Conservation (phyloP, 2,797 vertebrate genomes). For the Chelon labrosus region DNA sequence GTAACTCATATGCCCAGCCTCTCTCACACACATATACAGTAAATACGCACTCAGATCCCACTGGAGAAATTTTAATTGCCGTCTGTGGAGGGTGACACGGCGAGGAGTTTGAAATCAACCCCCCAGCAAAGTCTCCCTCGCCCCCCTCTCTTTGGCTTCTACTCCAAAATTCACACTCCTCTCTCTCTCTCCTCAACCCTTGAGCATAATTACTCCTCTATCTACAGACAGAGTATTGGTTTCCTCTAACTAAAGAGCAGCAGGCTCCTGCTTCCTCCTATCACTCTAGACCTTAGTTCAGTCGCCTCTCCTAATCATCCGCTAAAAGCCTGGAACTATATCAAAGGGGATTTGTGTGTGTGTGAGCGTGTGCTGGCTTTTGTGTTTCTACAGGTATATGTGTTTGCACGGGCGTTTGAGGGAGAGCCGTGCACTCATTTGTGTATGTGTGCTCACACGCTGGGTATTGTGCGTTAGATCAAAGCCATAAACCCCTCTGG, state of each 20-base stretch:
- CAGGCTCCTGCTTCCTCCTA: constrained; percentile 79
- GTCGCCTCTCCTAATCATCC: constrained; percentile 81
- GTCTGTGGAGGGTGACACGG: constrained; percentile 70
- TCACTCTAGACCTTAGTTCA: constrained; percentile 76
- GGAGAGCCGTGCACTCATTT: constrained; percentile 53
- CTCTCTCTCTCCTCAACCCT: constrained; percentile 57
- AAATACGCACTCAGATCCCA: constrained; percentile 48
- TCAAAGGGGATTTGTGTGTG: constrained; percentile 73
- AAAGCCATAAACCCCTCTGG: constrained; percentile 81
- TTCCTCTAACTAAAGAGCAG: constrained; percentile 82
- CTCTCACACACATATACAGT: constrained; percentile 10
- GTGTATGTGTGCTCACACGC: constrained; percentile 58
- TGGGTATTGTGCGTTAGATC: constrained; percentile 82
- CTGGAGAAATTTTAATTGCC: constrained; percentile 77
- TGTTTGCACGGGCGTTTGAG: constrained; percentile 28
- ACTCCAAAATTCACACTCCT: constrained; percentile 47
- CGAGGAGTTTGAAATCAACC: constrained; percentile 65
- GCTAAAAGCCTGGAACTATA: constrained; percentile 79
- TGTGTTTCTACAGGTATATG: constrained; percentile 31
- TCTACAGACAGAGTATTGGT: constrained; percentile 78
- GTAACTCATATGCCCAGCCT: constrained; percentile 49
- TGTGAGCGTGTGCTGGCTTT: constrained; percentile 24
- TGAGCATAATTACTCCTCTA: constrained; percentile 82
- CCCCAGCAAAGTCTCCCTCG: constrained; percentile 43
- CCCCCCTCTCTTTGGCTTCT: constrained; percentile 46